phyloP scores from a whole-genome alignment of 2,797 vertebrate genomes.

The Enteromius trimaculatus region DNA sequence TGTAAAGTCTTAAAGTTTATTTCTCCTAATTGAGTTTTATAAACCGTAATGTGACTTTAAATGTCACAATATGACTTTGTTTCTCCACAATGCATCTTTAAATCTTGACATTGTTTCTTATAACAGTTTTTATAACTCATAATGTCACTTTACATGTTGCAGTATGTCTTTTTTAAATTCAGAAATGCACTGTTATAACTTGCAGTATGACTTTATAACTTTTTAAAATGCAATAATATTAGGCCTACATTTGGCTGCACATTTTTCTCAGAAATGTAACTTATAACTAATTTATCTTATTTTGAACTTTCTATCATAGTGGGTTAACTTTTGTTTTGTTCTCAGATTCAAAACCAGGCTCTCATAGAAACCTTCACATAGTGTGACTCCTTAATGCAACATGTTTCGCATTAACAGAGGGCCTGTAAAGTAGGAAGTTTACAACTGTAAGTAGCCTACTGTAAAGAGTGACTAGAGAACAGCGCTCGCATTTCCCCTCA shows the following conservation, averaged over 20 bases:
- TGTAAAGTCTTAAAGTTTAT: background rate
- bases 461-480: constrained; percentile 26
- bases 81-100: background rate
- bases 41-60: background rate
- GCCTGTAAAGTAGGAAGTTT: constrained; percentile 5
- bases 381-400: background rate
- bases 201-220: no score
- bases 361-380: background rate
- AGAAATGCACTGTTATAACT: no score
- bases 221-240: background rate
- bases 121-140: background rate
- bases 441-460: background rate
- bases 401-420: background rate
- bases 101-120: background rate
- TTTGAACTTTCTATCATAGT: background rate
- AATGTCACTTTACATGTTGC: background rate
- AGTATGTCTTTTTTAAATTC: background rate
- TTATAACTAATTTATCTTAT: background rate
- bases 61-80: background rate
- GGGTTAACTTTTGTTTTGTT: background rate
- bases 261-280: background rate
- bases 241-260: background rate
- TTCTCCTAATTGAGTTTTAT: background rate
- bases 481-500: background rate
- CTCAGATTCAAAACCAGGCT: background rate